phyloP scores from a whole-genome alignment of 2,888 invertebrate species.

The Cactoblastis cactorum region DNA sequence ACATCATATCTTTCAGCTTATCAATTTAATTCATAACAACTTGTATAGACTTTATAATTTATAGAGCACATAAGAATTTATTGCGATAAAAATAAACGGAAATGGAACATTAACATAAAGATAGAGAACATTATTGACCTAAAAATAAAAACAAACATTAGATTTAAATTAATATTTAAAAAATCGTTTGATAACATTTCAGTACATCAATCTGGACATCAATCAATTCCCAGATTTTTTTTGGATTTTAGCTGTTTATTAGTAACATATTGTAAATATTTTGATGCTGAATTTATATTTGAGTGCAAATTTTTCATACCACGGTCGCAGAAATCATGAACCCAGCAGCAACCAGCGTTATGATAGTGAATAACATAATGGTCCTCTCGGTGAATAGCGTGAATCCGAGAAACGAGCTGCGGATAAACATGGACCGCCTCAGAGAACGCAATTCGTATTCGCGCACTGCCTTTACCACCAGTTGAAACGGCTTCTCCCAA shows the following conservation, averaged over 20 bases:
- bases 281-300: too few species aligned
- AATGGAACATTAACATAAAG: too few species aligned
- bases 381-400: slow-evolving; percentile 86
- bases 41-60: not conserved
- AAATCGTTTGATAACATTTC: too few species aligned
- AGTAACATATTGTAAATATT: too few species aligned
- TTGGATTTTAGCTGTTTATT: too few species aligned
- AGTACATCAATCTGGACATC: too few species aligned
- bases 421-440: slow-evolving; percentile 79
- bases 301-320: slow-evolving; percentile 33
- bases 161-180: too few species aligned
- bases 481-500: slow-evolving; percentile 92
- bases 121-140: too few species aligned
- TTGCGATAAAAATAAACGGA: too few species aligned
- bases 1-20: not conserved
- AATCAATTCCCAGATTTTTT: too few species aligned
- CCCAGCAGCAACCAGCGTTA: slow-evolving; percentile 55
- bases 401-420: slow-evolving; percentile 83
- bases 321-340: slow-evolving; percentile 54
- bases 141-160: too few species aligned
- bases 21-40: not conserved
- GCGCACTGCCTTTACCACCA: slow-evolving; percentile 81
- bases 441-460: slow-evolving; percentile 77
- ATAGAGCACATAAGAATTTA: too few species aligned
- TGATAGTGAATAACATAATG: slow-evolving; percentile 82